phyloP scores from a whole-genome alignment of 2,113 vertebrate genomes.

The Platycercus adscitus region DNA sequence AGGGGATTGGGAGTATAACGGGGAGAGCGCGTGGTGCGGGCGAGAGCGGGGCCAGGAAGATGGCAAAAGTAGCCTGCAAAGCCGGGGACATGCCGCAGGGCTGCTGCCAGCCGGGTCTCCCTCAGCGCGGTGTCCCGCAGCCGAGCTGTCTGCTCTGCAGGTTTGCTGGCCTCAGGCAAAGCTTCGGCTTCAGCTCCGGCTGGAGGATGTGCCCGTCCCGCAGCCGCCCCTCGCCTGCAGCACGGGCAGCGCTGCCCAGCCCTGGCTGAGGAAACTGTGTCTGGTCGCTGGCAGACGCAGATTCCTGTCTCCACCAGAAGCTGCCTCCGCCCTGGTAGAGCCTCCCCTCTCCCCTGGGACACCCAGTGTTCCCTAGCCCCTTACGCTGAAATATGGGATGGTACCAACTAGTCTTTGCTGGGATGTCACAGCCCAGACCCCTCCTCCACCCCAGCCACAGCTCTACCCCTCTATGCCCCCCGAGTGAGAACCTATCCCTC shows the following conservation, averaged over 20 bases:
- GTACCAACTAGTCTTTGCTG: neutral
- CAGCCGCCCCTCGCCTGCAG: neutral
- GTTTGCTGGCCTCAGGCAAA: constrained; percentile 86
- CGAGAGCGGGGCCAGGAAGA: neutral
- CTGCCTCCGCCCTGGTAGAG: neutral
- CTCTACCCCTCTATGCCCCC: neutral
- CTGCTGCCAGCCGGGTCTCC: neutral
- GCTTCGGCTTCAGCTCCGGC: neutral
- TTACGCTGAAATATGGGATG: neutral
- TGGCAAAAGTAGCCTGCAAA: neutral
- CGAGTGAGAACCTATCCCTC: neutral
- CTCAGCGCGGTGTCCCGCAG: neutral
- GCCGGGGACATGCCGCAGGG: neutral
- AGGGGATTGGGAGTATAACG: neutral
- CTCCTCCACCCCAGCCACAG: neutral
- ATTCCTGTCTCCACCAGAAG: neutral
- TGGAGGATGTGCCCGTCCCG: neutral
- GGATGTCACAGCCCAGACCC: neutral
- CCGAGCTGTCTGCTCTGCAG: constrained; percentile 69
- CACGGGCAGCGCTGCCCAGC: neutral
- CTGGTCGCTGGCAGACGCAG: constrained; percentile 34
- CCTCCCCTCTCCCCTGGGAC: neutral
- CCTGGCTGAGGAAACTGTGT: neutral
- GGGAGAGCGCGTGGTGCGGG: neutral
- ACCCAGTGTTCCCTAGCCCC: neutral